phyloP scores from a whole-genome alignment of 2,113 vertebrate genomes.

The Sorex fumeus region DNA sequence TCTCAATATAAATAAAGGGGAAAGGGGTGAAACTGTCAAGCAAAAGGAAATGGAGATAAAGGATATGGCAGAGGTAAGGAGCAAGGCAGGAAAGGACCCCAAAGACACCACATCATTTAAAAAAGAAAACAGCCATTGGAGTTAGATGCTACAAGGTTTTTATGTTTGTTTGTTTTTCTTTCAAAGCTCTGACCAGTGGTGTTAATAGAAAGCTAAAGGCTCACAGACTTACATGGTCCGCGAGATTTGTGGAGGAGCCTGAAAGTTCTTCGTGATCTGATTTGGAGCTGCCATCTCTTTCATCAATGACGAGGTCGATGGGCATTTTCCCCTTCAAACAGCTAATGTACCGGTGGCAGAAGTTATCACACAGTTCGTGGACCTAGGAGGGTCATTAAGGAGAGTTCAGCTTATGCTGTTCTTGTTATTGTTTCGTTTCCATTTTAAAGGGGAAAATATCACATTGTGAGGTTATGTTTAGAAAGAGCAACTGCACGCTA shows the following conservation, averaged over 20 bases:
- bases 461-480: constrained; percentile 78
- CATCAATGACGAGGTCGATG: constrained; percentile 99
- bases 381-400: constrained; percentile 89
- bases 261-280: constrained; percentile 99
- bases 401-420: constrained; percentile 56
- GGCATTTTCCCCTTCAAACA: constrained; percentile 99
- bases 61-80: not conserved
- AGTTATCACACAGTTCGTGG: constrained; percentile 99
- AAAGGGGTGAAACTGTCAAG: not conserved
- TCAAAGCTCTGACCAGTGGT: constrained; percentile 41
- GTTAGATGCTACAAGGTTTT: constrained; percentile 33
- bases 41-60: constrained; percentile 47
- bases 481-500: constrained; percentile 88
- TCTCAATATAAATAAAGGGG: constrained; percentile 51
- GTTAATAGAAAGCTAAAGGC: constrained; percentile 47
- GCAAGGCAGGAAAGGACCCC: constrained; percentile 1
- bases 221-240: constrained; percentile 97
- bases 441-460: constrained; percentile 79
- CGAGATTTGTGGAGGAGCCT: constrained; percentile 99
- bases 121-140: constrained; percentile 49
- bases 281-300: constrained; percentile 99
- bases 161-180: not conserved
- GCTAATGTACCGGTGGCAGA: constrained; percentile 99
- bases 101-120: constrained; percentile 26
- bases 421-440: constrained; percentile 66